Base-by-base conservation (phyloP, 2,797 vertebrate genomes). In the Mormyrops boulengeri region DNA sequence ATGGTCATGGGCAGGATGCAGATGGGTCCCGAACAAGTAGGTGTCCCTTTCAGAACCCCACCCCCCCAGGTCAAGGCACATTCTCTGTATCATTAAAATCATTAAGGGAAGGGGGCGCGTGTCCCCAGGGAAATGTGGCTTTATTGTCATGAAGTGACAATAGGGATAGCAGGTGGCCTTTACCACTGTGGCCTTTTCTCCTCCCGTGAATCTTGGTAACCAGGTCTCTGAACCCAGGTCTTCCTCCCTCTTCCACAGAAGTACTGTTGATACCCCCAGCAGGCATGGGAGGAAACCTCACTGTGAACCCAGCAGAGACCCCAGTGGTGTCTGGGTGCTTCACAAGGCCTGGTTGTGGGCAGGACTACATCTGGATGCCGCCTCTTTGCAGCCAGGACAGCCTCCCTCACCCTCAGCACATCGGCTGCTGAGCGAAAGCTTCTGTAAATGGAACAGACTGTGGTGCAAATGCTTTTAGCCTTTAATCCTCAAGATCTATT, bases 1-100 rank as follows among this genome's bases (percentile, higher is more conserved):
- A 96, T 99, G 96, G 96, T 96, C 53, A 97, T 99, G 97, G 94
- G 97, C 17, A 97, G 98, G 91, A 97, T 99, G 96, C 96, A 97
- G 3, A 96, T 98, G 97, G 98, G 96, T 92, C 97, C 97, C 66
- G 99, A 99, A 91, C 99, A 98, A 97, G 98, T 69, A 73, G 19
- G 41, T 47, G 53, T 38, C 26, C 2, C 30, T 12, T 50, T 50
- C 44, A 22, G 14, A 85, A 49, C 34, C 0, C 9, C 38, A 19
- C 8, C 17, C 9, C 19, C 6, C 44, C 11, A 44, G n/a, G 0
- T 49, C n/a, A 85, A 44, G 38, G 34, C 19, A 47, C 77, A 82
- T 41, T 82, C 77, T 82, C 34, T n/a, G 19, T 38, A 69, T 34
- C 66, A 69, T 69, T 69, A 69, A 34, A 34, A 69, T 69, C 66